Evolutionary conservation across 2,888 invertebrate species (phyloP).

Genomic region (Podabrus alpinus): DNA sequence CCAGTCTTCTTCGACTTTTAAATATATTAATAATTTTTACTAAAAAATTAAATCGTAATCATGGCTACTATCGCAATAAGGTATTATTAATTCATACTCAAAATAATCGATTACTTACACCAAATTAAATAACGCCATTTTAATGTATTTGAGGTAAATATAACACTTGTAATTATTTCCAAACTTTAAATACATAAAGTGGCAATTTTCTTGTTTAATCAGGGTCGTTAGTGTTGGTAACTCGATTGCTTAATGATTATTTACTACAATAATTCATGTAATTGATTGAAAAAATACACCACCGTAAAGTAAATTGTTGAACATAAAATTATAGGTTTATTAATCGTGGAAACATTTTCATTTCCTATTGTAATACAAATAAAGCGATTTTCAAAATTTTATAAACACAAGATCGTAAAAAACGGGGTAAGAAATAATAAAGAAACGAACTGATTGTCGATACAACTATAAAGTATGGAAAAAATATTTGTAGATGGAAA

Average conservation of each 20-base stretch:
- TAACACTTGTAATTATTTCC: constrained; percentile 11
- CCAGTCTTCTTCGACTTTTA: too few species aligned
- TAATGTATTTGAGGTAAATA: neutral
- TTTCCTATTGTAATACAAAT: neutral
- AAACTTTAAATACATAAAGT: constrained; percentile 2
- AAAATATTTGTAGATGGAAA: neutral
- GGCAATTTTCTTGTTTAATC: constrained; percentile 28
- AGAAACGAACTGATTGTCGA: neutral
- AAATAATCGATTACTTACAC: neutral
- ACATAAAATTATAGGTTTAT: neutral
- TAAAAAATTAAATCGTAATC: neutral
- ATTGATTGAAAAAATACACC: neutral
- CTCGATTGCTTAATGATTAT: constrained; percentile 26
- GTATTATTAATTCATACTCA: neutral
- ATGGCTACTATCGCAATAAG: neutral
- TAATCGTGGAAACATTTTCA: neutral
- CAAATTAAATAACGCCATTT: neutral
- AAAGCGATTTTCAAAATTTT: neutral
- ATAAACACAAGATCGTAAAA: too few species aligned
- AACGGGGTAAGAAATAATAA: neutral
- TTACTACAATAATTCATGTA: constrained; percentile 9
- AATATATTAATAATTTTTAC: too few species aligned
- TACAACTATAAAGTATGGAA: neutral
- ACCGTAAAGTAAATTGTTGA: neutral
- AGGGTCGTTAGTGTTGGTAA: constrained; percentile 18